phyloP scores from a whole-genome alignment of 2,797 vertebrate species.

The Parauchenoglanis ngamensis region DNA sequence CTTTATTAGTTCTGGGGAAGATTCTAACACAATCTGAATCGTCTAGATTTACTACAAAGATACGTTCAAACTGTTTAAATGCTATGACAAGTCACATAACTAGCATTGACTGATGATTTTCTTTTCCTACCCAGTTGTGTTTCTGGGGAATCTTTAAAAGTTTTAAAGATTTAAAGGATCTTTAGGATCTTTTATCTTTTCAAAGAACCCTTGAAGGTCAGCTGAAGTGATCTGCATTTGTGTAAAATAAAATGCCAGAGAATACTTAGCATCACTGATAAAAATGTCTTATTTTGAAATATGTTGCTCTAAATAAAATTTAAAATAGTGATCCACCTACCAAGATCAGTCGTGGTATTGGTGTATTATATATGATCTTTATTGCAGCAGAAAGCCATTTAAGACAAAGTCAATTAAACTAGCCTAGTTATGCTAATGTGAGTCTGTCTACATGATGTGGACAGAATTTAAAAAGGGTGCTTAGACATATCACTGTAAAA shows the following conservation, averaged over 20 bases:
- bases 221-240: neutral
- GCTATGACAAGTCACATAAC: neutral
- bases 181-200: neutral
- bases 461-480: neutral
- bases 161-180: too few relatives aligned
- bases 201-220: neutral
- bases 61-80: neutral
- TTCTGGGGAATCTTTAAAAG: neutral
- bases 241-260: neutral
- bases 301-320: neutral
- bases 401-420: neutral
- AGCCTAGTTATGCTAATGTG: neutral
- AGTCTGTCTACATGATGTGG: neutral
- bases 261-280: neutral
- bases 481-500: neutral
- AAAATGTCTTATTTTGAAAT: neutral
- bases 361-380: neutral
- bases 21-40: neutral
- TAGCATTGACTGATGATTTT: neutral
- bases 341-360: neutral
- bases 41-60: neutral
- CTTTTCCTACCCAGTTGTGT: neutral
- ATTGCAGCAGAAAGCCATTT: neutral
- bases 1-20: neutral
- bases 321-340: neutral